These are phyloP conservation scores for Marasmarcha lunaedactyla DNA, from an alignment of 2,888 invertebrate species.

Conservation along the genomic window DNA sequence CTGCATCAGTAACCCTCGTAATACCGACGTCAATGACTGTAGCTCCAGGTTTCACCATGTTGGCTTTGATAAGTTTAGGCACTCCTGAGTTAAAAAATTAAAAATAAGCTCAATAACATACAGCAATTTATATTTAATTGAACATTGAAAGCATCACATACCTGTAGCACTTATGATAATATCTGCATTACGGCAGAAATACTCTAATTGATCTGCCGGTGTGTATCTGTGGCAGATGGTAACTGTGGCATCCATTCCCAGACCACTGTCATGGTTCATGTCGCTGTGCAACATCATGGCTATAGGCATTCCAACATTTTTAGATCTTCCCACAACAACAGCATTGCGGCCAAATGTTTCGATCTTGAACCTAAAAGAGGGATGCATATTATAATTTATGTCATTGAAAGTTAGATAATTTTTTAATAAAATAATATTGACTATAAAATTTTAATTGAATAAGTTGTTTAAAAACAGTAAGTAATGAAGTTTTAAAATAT, in stretches of 20 bases:
- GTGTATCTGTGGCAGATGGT: constrained; percentile 92
- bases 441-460: no score
- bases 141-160: constrained; percentile 17
- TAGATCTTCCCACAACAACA: constrained; percentile 90
- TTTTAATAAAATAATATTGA: constrained; percentile 1
- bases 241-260: constrained; percentile 87
- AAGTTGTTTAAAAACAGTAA: no score
- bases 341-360: constrained; percentile 88
- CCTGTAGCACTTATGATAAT: constrained; percentile 83
- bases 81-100: constrained; percentile 70
- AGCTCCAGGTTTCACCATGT: constrained; percentile 91
- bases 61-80: constrained; percentile 79
- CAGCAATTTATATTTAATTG: no score
- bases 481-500: no score
- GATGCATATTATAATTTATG: constrained; percentile 2
- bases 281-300: constrained; percentile 87
- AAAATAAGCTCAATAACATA: constrained; percentile 9
- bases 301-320: constrained; percentile 92
- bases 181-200: constrained; percentile 79
- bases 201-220: constrained; percentile 79
- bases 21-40: constrained; percentile 92
- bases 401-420: neutral
- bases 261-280: constrained; percentile 73
- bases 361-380: constrained; percentile 59
- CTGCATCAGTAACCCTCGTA: constrained; percentile 74